Base-by-base conservation (phyloP, 1,140 invertebrate species). In the Panagrolaimus sp. region DNA sequence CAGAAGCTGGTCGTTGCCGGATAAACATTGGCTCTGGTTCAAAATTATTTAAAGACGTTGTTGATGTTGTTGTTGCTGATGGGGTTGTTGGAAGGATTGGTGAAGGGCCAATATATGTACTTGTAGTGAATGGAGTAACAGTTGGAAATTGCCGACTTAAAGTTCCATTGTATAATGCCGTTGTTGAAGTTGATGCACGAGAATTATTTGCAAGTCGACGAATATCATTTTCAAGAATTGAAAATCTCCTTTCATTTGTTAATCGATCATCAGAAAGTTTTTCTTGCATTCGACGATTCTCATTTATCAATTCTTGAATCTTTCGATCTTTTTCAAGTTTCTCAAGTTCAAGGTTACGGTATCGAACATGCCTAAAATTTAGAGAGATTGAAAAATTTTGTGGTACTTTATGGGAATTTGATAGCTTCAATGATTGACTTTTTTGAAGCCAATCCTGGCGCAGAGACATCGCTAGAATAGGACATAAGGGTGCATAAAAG, bases 261-360 rank as follows among this genome's bases (percentile, higher is more conserved):
- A 28, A 10, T 28, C 52, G 52, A 12, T 58, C 52, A 21, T 58
- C 52, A 21, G 52, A 21, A 12, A 58, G 8, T 4, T 58, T 21
- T 10, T 58, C 52, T 26, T 58, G 52, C 21, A 58, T 21, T 17
- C 52, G 12, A 12, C 52, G 52, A 58, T 58, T 58, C 52, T 58
- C 52, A 14, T 58, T 58, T 6, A 58, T 12, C 0, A 58, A 10
- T 28, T 58, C 52, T 26, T 58, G 52, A 12, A 58, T 28, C 5
- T 28, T 21, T 21, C 52, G 52, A 26, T 58, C 52, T 12, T 28
- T 21, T 17, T 58, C 52, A 58, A 58, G 52, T 28, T 58, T 58
- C 17, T 58, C 52, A 12, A 58, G n/a, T 58, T 58, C 52, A 28
- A 58, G 52, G 4, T 58, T 58, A 12, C 52, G 52, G 21, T 58